Base-by-base conservation (phyloP, 2,113 vertebrate species). In the Cololabis saira region DNA sequence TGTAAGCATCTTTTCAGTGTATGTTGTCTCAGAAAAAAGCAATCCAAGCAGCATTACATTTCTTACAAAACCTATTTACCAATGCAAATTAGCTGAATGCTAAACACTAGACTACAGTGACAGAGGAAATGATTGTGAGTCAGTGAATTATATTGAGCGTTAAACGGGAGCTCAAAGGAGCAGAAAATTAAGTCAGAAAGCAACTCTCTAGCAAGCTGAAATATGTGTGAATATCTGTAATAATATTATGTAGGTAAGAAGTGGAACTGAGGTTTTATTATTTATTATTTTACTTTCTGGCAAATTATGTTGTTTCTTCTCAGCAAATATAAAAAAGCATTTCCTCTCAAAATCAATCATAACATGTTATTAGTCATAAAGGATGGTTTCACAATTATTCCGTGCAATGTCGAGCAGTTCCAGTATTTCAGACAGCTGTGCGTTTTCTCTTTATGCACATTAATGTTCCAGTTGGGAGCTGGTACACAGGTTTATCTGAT, bases 371-470 rank as follows among this genome's bases (percentile, higher is more conserved):
- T 66, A 64, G 59, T 80, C 76, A 84, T 66, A 56, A 10, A 12
- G 12, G 30, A 41, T 18, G 18, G 71, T 78, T 83, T 79, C 78
- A 68, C 5, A 62, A 61, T 82, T 30, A 56, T 27, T 80, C 27
- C 12, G 5, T 14, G 5, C 48, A 14, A 2, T 42, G 54, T 52
- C 37, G 24, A 12, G 5, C 30, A 21, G 15, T 48, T 64, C 42
- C 57, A 47, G 45, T 68, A 53, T 67, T 81, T 86, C 47, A 50
- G 53, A 73, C 78, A 56, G 30, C 19, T 49, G 16, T 24, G 7
- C 21, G 42, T 3, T 74, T 68, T 58, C 3, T 10, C 67, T 22
- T 50, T 24, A 33, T 61, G 19, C 19, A 5, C 42, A 65, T 64
- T 59, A 15, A 71, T 21, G n/a, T 52, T n/a, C 12, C n/a, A 51